These are phyloP conservation scores for Crocallis elinguaria DNA, from an alignment of 2,888 invertebrate genomes.

Conservation along the genomic window DNA sequence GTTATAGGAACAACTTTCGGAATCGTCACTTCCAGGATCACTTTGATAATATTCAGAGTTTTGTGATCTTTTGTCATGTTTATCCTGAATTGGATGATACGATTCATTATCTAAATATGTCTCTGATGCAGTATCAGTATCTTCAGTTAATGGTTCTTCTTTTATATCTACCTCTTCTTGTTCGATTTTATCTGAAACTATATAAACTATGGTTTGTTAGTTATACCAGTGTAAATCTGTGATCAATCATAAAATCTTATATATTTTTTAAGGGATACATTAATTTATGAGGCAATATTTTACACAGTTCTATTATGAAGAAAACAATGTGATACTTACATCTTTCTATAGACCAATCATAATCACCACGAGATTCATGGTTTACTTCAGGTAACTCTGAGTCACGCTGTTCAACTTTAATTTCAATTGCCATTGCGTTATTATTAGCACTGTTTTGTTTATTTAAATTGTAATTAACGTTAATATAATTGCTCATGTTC, in stretches of 20 bases:
- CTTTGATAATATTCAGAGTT: background rate
- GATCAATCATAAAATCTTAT: no score
- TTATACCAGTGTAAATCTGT: no score
- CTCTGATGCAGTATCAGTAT: background rate
- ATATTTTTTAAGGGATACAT: no score
- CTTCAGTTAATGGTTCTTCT: background rate
- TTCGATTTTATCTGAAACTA: background rate
- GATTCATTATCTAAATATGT: background rate
- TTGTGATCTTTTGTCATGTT: no score
- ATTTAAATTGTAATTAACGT: no score
- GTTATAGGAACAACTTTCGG: background rate
- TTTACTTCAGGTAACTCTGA: no score
- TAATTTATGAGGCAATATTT: background rate
- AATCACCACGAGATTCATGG: background rate
- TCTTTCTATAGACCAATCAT: conserved; percentile 4
- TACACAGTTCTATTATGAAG: no score
- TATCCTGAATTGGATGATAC: background rate
- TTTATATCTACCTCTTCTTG: background rate
- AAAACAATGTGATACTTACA: background rate
- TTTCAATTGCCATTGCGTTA: background rate
- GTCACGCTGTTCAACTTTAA: background rate
- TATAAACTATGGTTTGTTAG: background rate
- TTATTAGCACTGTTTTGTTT: background rate
- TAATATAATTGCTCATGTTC: no score
- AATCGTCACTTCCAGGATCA: no score